Evolutionary conservation across 2,797 vertebrate genomes (phyloP).

Genomic region (Coluber constrictor): DNA sequence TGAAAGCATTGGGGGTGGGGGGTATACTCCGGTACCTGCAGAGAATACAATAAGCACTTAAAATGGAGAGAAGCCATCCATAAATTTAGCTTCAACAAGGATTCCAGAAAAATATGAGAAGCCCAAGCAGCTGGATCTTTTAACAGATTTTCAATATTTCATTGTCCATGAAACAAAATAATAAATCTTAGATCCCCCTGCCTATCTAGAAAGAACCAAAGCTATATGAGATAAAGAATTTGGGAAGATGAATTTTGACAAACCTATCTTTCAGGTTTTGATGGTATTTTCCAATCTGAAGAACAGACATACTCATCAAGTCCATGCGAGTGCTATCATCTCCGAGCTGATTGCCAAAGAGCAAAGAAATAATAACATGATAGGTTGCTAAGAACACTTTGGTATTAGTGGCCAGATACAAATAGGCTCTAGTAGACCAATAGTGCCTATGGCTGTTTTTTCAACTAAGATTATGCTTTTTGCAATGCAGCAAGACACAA

Average conservation of each 20-base stretch:
- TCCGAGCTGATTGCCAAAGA: background rate
- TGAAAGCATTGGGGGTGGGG: background rate
- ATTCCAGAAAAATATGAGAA: background rate
- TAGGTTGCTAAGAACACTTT: background rate
- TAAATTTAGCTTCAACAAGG: background rate
- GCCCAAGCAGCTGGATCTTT: background rate
- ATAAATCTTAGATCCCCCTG: background rate
- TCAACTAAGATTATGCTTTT: background rate
- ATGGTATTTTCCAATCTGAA: background rate
- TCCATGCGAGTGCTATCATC: background rate
- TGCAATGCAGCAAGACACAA: background rate
- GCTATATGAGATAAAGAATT: background rate
- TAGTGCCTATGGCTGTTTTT: background rate
- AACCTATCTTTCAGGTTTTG: background rate
- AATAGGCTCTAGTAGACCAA: background rate
- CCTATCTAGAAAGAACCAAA: background rate
- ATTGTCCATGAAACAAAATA: background rate
- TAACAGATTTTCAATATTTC: background rate
- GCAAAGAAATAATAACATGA: background rate
- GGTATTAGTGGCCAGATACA: background rate
- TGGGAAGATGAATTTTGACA: background rate
- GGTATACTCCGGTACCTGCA: background rate
- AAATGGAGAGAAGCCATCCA: background rate
- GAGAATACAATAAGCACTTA: background rate
- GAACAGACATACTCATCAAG: background rate